Evolutionary conservation across 1,140 invertebrate species (phyloP), one percentile per base, ranked within the genome.

Genomic region (Bombus cullumanus): DNA sequence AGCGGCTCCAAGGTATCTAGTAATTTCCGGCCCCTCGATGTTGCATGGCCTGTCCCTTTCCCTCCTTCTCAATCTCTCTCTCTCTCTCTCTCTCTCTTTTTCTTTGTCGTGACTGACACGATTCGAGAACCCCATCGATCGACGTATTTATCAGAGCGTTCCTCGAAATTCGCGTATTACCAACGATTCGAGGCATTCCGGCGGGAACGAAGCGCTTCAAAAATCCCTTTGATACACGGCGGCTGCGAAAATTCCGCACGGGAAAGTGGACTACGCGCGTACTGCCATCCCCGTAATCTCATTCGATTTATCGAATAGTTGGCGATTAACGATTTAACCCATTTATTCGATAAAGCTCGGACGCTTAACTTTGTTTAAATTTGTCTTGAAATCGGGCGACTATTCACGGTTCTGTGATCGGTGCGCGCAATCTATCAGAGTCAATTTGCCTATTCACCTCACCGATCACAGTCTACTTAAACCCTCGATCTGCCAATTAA

Each of bases 11-110:
- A 18, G 41, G 57, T 78, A 66, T 89, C 83, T 86, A 83, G 83
- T 74, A 86, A 89, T 89, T 89, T 89, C 64, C 81, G 43, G 34
- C 59, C 83, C 41, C n/a, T 43, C 43, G 10, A 9, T 10, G 73
- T 34, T 37, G 0, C 47, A 22, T 53, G 47, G 18, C 18, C 47
- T 53, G 47, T 12, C 22, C 31, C 34, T 5, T 13, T 15, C 13
- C 2, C 62, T 8, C 13, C 5, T 13, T 31, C n/a, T 13, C 64
- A 43, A 43, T 22, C 10, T 3, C 5, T 66, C 28, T 13, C 2
- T 13, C 2, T 66, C 28, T 13, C 2, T 13, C 2, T 6, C 37
- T 39, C 6, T 34, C 66, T 10, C 22, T 18, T 0, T 34, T 28
- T 5, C 1, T 5, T 10, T 28, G 28, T 15, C 15, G 41, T 13